These are phyloP conservation scores for Esperia sulphurella DNA, from an alignment of 2,888 invertebrate genomes.

Conservation along the genomic window DNA sequence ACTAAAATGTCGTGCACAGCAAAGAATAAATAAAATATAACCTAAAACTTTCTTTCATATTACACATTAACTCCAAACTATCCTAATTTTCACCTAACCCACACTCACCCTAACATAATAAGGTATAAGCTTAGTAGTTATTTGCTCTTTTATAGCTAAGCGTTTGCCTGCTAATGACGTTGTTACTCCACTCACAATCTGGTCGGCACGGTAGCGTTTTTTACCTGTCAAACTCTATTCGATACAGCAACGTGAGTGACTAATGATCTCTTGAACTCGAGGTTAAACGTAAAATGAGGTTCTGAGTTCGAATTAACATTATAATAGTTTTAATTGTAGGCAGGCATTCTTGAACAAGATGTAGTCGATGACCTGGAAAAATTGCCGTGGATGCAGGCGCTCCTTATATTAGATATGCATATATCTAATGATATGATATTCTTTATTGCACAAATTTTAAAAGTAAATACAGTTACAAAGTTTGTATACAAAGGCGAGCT, in stretches of 20 bases:
- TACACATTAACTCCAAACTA: no score
- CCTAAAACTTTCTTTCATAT: no score
- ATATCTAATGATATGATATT: no score
- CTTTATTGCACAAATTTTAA: no score
- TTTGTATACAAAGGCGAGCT: no score
- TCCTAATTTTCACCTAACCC: not conserved
- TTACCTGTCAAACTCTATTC: conserved; percentile 49
- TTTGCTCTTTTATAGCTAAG: conserved; percentile 54
- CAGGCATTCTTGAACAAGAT: no score
- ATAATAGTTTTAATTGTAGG: not conserved
- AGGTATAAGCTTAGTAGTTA: conserved; percentile 52
- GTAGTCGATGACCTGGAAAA: no score
- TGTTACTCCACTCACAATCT: conserved; percentile 35
- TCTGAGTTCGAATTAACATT: not conserved
- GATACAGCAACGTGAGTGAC: conserved; percentile 17
- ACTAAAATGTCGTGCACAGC: no score
- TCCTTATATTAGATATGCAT: no score
- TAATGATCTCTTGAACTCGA: conserved; percentile 9
- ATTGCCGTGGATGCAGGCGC: no score
- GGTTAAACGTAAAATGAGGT: conserved; percentile 2
- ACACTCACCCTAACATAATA: conserved; percentile 23
- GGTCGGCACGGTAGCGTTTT: conserved; percentile 56
- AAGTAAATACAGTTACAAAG: no score
- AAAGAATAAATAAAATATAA: no score
- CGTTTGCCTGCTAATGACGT: conserved; percentile 54